phyloP scores from a whole-genome alignment of 2,888 invertebrate species.

The Pherbina coryleti region DNA sequence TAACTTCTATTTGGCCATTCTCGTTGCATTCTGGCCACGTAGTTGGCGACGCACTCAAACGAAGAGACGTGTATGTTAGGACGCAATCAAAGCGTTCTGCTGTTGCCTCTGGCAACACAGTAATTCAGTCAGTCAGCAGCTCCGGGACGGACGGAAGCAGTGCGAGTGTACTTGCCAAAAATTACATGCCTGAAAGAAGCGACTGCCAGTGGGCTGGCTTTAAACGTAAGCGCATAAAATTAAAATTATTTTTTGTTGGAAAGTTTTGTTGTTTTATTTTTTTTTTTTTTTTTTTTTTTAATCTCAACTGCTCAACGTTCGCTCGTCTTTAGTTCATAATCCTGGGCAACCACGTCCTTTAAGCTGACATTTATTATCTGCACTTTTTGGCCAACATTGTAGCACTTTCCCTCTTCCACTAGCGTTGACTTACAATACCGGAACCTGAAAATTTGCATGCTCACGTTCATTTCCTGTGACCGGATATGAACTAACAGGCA shows the following conservation, averaged over 20 bases:
- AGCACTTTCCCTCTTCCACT: not conserved
- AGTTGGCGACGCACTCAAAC: not conserved
- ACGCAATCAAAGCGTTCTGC: slow-evolving; percentile 23
- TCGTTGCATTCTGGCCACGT: slow-evolving; percentile 15
- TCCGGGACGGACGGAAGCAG: too few relatives aligned
- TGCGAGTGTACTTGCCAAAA: not conserved
- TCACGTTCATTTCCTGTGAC: not conserved
- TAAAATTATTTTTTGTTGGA: not conserved
- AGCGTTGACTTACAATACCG: too few relatives aligned
- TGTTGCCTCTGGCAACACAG: not conserved
- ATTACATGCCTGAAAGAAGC: not conserved
- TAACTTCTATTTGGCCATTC: not conserved
- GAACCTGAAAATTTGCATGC: not conserved
- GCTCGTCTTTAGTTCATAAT: slow-evolving; percentile 39
- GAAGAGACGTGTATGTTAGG: not conserved
- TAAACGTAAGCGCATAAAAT: slow-evolving; percentile 10
- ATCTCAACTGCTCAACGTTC: not conserved
- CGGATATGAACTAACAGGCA: not conserved
- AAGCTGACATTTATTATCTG: slow-evolving; percentile 53
- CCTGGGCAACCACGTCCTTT: slow-evolving; percentile 48
- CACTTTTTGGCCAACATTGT: not conserved
- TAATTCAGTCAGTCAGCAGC: too few relatives aligned
- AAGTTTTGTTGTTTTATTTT: too few relatives aligned
- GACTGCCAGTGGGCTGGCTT: not conserved
- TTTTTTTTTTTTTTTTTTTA: not conserved